Conservation (phyloP, 2,797 vertebrate genomes). For the Taeniopygia guttata region DNA sequence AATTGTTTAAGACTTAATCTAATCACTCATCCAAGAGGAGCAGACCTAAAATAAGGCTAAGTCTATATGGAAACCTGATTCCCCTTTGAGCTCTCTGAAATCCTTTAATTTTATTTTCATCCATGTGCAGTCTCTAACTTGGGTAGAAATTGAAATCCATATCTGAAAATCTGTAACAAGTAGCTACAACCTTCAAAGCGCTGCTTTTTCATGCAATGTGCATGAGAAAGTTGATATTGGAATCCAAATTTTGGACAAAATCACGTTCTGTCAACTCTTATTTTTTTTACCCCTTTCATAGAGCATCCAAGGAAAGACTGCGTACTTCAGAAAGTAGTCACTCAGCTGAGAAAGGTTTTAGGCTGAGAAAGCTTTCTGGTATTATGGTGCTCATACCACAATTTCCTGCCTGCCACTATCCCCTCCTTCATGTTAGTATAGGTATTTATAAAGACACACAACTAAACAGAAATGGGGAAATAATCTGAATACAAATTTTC, state of each 20-base stretch:
- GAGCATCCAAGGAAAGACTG: background rate
- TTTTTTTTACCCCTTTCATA: background rate
- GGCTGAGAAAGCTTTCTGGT: background rate
- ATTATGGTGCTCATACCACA: background rate
- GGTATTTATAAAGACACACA: background rate
- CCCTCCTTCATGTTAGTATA: background rate
- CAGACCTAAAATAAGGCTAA: background rate
- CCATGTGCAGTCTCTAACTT: background rate
- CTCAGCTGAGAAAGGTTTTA: background rate
- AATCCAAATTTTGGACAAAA: background rate
- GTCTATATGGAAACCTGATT: background rate
- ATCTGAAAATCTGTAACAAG: background rate
- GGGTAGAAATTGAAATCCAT: background rate
- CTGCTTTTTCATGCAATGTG: background rate
- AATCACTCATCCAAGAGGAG: background rate
- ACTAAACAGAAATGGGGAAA: background rate
- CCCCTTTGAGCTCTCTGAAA: background rate
- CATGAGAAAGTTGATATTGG: background rate
- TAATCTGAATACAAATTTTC: background rate
- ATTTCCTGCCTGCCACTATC: background rate
- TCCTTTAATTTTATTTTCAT: background rate
- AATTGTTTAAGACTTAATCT: background rate
- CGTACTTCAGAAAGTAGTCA: background rate
- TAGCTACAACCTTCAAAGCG: background rate
- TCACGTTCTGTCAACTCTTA: background rate